Evolutionary conservation across 2,113 vertebrate genomes (phyloP).

Genomic region (Equus quagga): DNA sequence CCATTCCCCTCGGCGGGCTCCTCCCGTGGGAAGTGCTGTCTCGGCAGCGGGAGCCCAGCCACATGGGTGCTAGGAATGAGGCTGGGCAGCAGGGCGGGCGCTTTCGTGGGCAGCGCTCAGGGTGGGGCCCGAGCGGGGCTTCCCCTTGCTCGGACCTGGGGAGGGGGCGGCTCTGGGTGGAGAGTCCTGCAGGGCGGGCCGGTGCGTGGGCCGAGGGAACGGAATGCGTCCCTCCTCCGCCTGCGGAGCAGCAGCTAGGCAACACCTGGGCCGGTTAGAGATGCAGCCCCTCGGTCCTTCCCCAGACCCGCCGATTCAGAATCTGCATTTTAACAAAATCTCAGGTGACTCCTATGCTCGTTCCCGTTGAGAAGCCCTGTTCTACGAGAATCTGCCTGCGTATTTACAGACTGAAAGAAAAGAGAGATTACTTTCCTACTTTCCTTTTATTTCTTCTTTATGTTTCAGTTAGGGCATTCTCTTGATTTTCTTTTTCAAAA

Average conservation of each 20-base stretch:
- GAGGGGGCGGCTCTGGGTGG: not conserved
- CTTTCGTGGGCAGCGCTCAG: not conserved
- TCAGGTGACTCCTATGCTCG: not conserved
- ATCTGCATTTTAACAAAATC: not conserved
- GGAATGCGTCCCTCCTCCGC: not conserved
- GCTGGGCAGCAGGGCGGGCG: not conserved
- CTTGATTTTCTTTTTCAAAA: not conserved
- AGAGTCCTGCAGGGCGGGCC: not conserved
- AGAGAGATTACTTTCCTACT: not conserved
- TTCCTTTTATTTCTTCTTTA: constrained; percentile 28
- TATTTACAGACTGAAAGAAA: not conserved
- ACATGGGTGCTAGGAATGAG: constrained; percentile 22
- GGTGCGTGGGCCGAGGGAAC: not conserved
- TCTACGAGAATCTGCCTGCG: not conserved
- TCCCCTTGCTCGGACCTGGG: not conserved
- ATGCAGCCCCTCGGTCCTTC: not conserved
- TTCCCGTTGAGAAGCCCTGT: not conserved
- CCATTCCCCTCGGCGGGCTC: not conserved
- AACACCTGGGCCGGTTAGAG: not conserved
- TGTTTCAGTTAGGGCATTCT: constrained; percentile 27
- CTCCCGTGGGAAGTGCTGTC: constrained; percentile 79
- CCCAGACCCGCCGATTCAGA: not conserved
- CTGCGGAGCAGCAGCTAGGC: not conserved
- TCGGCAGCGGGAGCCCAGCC: constrained; percentile 26
- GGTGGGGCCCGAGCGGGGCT: not conserved